Evolutionary conservation across 2,797 vertebrate species (phyloP), one percentile per base, ranked within the genome.

Genomic region (Menidia menidia): DNA sequence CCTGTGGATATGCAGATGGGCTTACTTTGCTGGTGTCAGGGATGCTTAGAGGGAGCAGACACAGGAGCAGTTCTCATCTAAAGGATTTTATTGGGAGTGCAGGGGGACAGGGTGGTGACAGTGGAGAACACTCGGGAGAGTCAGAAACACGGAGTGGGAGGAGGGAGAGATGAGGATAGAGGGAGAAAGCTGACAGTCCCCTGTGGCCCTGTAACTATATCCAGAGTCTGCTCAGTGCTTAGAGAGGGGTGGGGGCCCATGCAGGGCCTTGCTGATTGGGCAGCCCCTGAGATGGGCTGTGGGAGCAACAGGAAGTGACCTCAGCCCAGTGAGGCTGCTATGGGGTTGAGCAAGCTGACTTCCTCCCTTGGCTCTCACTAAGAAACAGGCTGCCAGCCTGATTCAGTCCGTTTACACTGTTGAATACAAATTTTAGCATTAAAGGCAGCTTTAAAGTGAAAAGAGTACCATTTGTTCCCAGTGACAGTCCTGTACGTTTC

Each of bases 1-100:
- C 96, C 96, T 96, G 96, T 96, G 96, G 97, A 97, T 97, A 97
- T 97, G 97, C 95, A 97, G 96, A 98, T 97, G 96, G 95, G 95
- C 95, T 96, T 96, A 96, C 96, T 97, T 96, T 96, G 96, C 96
- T 96, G 95, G 96, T 96, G 95, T 93, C 95, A 96, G 96, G 96
- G 96, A 95, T 95, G 96, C 96, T 96, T 96, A 95, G 94, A 95
- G 95, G 86, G 89, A 91, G 90, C 87, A 91, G 87, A 86, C 85
- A 79, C 83, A 91, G 89, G 91, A 92, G 88, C 88, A 95, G 95
- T 94, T 96, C 95, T 96, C 95, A 96, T 97, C 96, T 96, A 93
- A 97, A 96, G 96, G 96, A 92, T 96, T 96, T 92, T 87, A 87
- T 88, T 87, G 94, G 95, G 95, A 95, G 95, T 94, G 95, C 81